phyloP scores from a whole-genome alignment of 2,888 invertebrate genomes.

The Drosophila affinis region DNA sequence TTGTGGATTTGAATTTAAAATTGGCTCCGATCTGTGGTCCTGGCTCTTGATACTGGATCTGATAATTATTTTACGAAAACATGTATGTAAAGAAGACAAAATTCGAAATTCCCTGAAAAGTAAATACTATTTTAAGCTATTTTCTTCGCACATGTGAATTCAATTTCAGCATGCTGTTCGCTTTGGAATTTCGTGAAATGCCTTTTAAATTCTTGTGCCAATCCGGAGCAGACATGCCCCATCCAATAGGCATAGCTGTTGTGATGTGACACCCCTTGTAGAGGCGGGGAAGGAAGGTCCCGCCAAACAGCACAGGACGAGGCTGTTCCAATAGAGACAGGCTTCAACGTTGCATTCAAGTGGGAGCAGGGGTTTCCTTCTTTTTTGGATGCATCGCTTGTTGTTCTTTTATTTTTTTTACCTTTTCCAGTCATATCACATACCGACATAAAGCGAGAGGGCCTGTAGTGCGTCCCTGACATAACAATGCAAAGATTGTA shows the following conservation, averaged over 20 bases:
- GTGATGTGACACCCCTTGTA: too few relatives aligned
- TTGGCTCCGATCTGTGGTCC: not conserved
- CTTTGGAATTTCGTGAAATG: too few relatives aligned
- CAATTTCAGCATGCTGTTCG: too few relatives aligned
- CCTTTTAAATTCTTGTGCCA: too few relatives aligned
- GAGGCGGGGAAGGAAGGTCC: not conserved
- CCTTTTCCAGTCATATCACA: constrained; percentile 34
- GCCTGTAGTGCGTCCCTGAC: constrained; percentile 33
- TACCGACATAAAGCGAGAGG: not conserved
- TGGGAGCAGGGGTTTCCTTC: not conserved
- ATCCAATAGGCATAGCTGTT: too few relatives aligned
- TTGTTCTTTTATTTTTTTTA: not conserved
- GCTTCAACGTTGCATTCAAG: not conserved
- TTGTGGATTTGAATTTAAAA: constrained; percentile 2
- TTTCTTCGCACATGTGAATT: too few relatives aligned
- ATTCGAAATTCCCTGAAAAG: too few relatives aligned
- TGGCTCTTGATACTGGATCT: not conserved
- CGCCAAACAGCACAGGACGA: not conserved
- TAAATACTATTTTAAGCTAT: too few relatives aligned
- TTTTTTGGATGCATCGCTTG: constrained; percentile 21
- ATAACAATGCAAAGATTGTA: constrained; percentile 4
- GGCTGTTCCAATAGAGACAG: not conserved
- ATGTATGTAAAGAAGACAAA: too few relatives aligned
- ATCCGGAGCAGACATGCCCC: too few relatives aligned
- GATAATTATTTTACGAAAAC: not conserved